Base-by-base conservation (phyloP, 2,113 vertebrate genomes). In the Vidua chalybeata region DNA sequence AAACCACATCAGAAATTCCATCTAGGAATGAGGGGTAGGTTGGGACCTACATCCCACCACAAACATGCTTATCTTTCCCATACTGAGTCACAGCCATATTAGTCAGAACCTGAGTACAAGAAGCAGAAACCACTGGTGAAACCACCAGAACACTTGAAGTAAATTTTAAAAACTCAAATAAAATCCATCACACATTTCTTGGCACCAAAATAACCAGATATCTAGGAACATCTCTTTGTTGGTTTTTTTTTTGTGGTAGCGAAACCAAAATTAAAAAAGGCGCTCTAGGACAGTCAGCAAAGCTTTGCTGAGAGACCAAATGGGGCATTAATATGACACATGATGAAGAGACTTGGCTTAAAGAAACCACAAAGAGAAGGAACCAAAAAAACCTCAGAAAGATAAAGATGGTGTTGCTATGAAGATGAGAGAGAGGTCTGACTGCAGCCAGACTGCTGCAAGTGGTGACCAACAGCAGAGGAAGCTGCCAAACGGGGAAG, bases 81-180 rank as follows among this genome's bases (percentile, higher is more conserved):
- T 11, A 7, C 18, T 22, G 61, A 94, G 28, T 80, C 80, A 74
- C 3, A 26, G 48, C n/a, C 78, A 18, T 1, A 1, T 49, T 20
- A 74, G 52, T 71, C 74, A 81, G 56, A 52, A 72, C 35, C 18
- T 64, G 52, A 87, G 35, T 33, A 89, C 35, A 46, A 92, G 15
- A 54, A 43, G 18, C 52, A 95, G 80, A 73, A 97, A 43, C 21
- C 55, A 33, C 61, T 14, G n/a, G 27, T 22, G 78, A 94, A 89
- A 80, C 27, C 12, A 9, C 56, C 71, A 87, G 56, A 66, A 61
- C 7, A 62, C n/a, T 22, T 56, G 31, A 84, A 66, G 48, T 7
- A 33, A 66, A 74, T 54, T 41, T 1, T 12, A 37, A 35, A 20
- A 3, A 4, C 3, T 3, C 22, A 92, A 84, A 27, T 26, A 78